Evolutionary conservation across 1,140 invertebrate species (phyloP), one percentile per base, ranked within the genome.

Genomic region (Pseudomyrmex sp.): DNA sequence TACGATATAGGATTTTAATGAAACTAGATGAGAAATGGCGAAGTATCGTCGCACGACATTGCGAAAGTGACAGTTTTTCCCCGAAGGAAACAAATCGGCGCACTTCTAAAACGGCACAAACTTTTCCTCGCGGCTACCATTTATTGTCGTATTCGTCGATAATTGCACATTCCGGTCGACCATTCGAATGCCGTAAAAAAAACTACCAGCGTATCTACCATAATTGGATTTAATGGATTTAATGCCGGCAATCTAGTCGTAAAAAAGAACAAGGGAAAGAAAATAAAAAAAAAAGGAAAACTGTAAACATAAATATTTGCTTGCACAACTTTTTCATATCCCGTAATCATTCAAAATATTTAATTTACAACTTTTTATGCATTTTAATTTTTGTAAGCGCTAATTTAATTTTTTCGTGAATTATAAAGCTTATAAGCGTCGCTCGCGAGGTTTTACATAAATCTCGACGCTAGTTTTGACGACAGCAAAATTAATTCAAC

Each of bases 121-220:
- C 87, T 82, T 79, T 74, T 74, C 82, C 48, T 85, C 76, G 72
- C 83, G 56, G 70, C 59, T 76, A 73, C 59, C 86, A 73, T 88
- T 87, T 88, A 82, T 87, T 76, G 83, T 88, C 76, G 83, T 82
- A 82, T 88, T 84, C 77, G 85, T 79, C 86, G 68, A 87, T 88
- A 88, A 88, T 88, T 80, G 85, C 77, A 20, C 83, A 85, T 88
- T 85, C 62, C 83, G 63, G 12, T 35, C 48, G 35, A 72, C 58
- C 84, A 76, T 59, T 68, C 61, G 83, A 63, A 50, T 46, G 70
- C 73, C 83, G 69, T 87, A 87, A 85, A 87, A 87, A 65, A 69
- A 72, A 23, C 68, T 15, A 15, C 54, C 52, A 66, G 10, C 23
- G 5, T 35, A 35, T 63, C 56, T 61, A 4, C 80, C 80, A 79